Base-by-base conservation (phyloP, 2,797 vertebrate species). In the Falco biarmicus region DNA sequence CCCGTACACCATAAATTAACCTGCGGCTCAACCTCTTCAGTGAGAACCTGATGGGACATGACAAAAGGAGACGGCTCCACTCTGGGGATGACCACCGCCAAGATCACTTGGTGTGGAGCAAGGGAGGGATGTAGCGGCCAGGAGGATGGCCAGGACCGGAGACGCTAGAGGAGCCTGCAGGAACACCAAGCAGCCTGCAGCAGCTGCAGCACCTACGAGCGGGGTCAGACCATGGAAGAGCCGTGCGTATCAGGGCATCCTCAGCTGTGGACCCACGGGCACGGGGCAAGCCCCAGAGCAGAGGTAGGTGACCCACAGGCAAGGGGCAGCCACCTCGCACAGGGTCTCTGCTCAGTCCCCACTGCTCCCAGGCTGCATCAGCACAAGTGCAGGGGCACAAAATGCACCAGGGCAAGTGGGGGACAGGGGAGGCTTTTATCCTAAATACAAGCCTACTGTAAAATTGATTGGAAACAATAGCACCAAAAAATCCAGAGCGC, bases 201-300 rank as follows among this genome's bases (percentile, higher is more conserved):
- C 9, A 0, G 14, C 47, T 13, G 39, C 39, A n/a, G 76, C 28
- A 29, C 34, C 59, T 6, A 31, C 1, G 3, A 37, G 74, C 10
- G 6, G 28, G 60, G 48, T 47, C 1, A 1, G 28, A 28, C 4
- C 8, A 1, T 0, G 54, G 39, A 13, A 32, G 54, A 63, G 21
- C 25, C 4, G 0, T 0, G 25, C 18, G 0, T 3, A 16, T 4
- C 0, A 0, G 24, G 51, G 29, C 2, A 11, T 6, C 66, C 82
- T 37, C 7, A 9, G 51, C 75, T 43, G 50, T 2, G 2, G 24
- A 15, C 37, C 9, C 2, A 4, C 9, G 12, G 66, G 50, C 28
- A 8, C 0, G 0, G 47, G 17, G 2, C 1, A 9, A 74, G 39
- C 60, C 60, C 48, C 2, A 3, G 10, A 15, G 74, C 10, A 5